phyloP scores from a whole-genome alignment of 2,888 invertebrate genomes.

The Bombyx huttoni region DNA sequence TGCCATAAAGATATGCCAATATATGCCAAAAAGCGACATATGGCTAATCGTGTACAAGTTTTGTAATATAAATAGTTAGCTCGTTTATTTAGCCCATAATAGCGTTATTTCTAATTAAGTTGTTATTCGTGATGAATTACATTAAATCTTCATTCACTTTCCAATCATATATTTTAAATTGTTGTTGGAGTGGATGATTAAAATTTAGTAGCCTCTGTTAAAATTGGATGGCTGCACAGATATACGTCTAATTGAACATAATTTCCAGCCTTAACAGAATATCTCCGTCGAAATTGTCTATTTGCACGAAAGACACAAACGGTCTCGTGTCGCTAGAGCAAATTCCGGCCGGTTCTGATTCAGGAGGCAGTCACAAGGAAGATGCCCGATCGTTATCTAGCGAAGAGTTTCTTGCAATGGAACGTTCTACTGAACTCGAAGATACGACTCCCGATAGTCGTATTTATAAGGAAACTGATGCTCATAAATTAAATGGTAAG shows the following conservation, averaged over 20 bases:
- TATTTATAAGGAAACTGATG: slow-evolving; percentile 33
- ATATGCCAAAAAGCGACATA: too few relatives aligned
- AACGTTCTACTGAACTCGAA: slow-evolving; percentile 52
- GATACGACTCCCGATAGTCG: slow-evolving; percentile 29
- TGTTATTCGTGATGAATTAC: too few relatives aligned
- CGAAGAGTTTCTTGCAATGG: slow-evolving; percentile 64
- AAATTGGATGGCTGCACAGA: too few relatives aligned
- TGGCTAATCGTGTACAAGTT: too few relatives aligned
- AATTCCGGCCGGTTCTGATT: slow-evolving; percentile 45
- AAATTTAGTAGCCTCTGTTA: too few relatives aligned
- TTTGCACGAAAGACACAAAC: slow-evolving; percentile 51
- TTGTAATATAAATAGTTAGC: too few relatives aligned
- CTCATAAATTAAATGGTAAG: slow-evolving; percentile 29
- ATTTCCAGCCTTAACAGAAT: slow-evolving; percentile 51
- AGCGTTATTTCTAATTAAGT: too few relatives aligned
- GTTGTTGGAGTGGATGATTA: too few relatives aligned
- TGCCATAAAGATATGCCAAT: too few relatives aligned
- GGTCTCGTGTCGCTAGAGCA: slow-evolving; percentile 37
- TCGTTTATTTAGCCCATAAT: too few relatives aligned
- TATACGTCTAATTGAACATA: background rate
- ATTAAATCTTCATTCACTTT: too few relatives aligned
- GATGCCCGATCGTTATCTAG: slow-evolving; percentile 52
- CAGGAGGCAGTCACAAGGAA: slow-evolving; percentile 47
- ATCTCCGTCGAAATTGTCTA: slow-evolving; percentile 60
- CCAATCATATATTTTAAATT: too few relatives aligned